Base-by-base conservation (phyloP, 2,113 vertebrate genomes). In the Speoplatyrhinus poulsoni region DNA sequence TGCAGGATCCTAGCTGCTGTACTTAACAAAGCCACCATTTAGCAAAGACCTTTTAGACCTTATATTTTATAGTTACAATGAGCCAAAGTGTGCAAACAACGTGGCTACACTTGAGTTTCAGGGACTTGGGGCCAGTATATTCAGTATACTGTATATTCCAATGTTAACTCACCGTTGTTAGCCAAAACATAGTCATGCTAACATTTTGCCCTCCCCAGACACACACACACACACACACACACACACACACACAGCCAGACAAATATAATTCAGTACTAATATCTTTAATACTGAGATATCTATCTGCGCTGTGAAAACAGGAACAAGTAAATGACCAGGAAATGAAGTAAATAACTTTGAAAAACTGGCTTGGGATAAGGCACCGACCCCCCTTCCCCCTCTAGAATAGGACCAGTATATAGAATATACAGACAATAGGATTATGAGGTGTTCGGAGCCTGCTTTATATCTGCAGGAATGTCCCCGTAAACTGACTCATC, bases 381-480 rank as follows among this genome's bases (percentile, higher is more conserved):
- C 3, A 11, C 11, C 9, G 9, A 52, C 4, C 36, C 36, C 4
- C 36, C 7, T 41, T 7, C 36, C 4, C 36, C 26, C 26, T 19
- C 26, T 26, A 26, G 26, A 41, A 41, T 41, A 41, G 36, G 36
- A 41, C 36, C 36, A 41, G 7, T 26, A 26, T 26, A 26, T 26
- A 26, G 26, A 26, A 26, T 26, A 3, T 26, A 0, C 26, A 8
- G 36, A 41, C 36, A 6, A 7, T 6, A 41, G 36, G 36, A 41
- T 41, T 41, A 26, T 26, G 26, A 26, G 26, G 26, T 26, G 26
- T 52, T 12, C 13, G 6, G 0, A 11, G 3, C 3, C 49, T 9
- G 49, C 13, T 15, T 7, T 15, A 76, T 58, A 77, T 69, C 70
- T 67, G 58, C 68, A 85, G 80, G 82, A 83, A 84, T 86, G 82